phyloP scores from a whole-genome alignment of 1,140 invertebrate genomes.

The Elysia chlorotica region DNA sequence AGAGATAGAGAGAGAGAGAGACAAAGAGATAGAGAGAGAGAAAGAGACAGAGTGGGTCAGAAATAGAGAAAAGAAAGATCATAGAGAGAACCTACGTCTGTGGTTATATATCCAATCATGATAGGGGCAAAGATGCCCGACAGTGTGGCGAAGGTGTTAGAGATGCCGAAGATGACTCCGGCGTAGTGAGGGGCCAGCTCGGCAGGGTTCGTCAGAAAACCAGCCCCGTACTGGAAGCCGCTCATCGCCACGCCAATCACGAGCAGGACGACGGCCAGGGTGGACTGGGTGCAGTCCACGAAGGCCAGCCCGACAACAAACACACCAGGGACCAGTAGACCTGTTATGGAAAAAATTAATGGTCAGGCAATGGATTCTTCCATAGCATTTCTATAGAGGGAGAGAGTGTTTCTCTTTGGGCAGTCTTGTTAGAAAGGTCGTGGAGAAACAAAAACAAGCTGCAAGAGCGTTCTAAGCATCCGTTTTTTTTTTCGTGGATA shows the following conservation, averaged over 20 bases:
- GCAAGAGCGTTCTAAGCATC: too few species aligned
- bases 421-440: too few species aligned
- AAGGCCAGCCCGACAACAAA: constrained; percentile 25
- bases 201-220: constrained; percentile 22
- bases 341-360: too few species aligned
- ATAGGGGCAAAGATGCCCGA: constrained; percentile 51
- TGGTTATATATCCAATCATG: constrained; percentile 44
- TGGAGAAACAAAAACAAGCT: too few species aligned
- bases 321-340: constrained; percentile 17
- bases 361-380: too few species aligned
- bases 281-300: constrained; percentile 19
- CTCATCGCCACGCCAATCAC: constrained; percentile 15
- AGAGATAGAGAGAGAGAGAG: too few species aligned
- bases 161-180: constrained; percentile 54
- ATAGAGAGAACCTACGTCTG: constrained; percentile 34
- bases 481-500: too few species aligned
- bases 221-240: constrained; percentile 23
- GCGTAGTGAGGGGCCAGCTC: constrained; percentile 35
- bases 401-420: too few species aligned
- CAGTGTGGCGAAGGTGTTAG: constrained; percentile 52
- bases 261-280: constrained; percentile 20
- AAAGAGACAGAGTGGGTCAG: background rate
- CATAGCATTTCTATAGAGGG: too few species aligned
- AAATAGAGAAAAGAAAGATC: background rate
- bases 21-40: too few species aligned